These are phyloP conservation scores for Corythaixoides concolor DNA, from an alignment of 2,113 vertebrate genomes.

Conservation along the genomic window DNA sequence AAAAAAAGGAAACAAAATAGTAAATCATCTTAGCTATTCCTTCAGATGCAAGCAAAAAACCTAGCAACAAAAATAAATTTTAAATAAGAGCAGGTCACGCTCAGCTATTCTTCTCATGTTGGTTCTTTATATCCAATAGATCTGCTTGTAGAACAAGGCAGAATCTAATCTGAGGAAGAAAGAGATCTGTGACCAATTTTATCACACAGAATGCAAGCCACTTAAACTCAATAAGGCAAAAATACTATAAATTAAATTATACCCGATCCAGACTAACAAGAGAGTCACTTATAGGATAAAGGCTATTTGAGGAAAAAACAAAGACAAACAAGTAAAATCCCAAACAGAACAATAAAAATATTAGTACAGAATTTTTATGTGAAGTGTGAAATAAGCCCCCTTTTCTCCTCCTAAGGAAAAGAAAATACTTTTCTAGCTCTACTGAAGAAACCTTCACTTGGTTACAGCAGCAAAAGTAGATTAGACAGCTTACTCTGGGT, in stretches of 20 bases:
- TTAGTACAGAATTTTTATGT: no score
- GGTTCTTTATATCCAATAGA: neutral
- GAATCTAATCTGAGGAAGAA: neutral
- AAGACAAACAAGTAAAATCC: neutral
- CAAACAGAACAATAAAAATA: neutral
- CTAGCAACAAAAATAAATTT: neutral
- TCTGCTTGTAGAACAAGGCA: neutral
- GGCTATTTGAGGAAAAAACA: neutral
- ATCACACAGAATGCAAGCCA: neutral
- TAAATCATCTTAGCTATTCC: constrained; percentile 25
- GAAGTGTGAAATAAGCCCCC: no score
- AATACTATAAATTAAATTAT: neutral
- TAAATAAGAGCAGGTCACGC: neutral
- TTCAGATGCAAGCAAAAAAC: neutral
- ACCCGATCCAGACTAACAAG: neutral
- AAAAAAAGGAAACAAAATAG: neutral
- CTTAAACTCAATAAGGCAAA: neutral
- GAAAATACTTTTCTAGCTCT: no score
- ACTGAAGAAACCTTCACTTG: no score
- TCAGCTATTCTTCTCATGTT: neutral
- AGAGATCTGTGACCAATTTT: neutral
- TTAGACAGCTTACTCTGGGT: no score
- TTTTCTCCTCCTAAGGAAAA: no score
- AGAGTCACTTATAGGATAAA: neutral
- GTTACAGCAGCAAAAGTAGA: no score